Conservation (phyloP, 2,797 vertebrate species). For the Acrossocheilus wenchowensis region DNA sequence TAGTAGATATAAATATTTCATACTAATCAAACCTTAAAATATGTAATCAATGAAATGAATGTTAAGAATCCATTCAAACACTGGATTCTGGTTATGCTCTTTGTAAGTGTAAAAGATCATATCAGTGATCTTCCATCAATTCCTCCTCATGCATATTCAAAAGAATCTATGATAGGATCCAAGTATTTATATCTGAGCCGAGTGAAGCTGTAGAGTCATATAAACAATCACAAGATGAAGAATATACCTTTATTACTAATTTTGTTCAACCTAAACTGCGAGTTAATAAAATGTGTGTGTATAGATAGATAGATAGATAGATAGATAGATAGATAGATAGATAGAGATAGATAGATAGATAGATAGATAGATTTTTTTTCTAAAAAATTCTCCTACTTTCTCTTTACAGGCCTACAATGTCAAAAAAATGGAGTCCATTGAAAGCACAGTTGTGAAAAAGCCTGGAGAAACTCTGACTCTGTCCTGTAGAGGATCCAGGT, state of each 20-base stretch:
- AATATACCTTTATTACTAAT: background rate
- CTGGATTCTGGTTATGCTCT: background rate
- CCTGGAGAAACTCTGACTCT: constrained; percentile 14
- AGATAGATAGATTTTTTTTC: fast-evolving
- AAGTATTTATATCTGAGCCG: background rate
- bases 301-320: no score
- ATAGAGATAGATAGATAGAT: no score
- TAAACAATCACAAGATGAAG: constrained; percentile 18
- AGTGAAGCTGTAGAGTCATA: background rate
- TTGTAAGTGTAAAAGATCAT: background rate
- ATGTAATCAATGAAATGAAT: background rate
- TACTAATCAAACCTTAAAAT: background rate
- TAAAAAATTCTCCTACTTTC: background rate
- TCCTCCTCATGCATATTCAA: constrained; percentile 14
- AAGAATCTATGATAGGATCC: background rate
- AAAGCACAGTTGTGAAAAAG: background rate
- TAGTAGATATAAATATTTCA: background rate
- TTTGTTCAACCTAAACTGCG: constrained; percentile 11
- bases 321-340: no score
- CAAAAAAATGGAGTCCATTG: constrained; percentile 29
- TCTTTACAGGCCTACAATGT: background rate
- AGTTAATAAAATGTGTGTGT: background rate
- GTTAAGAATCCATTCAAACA: background rate
- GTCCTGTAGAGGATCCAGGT: constrained; percentile 49
- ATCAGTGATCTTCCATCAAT: background rate